Percentiles rank a stretch among this genome's conserved stretches.
Conservation (phyloP, 2,888 invertebrate genomes). For the Adelphocoris suturalis region DNA sequence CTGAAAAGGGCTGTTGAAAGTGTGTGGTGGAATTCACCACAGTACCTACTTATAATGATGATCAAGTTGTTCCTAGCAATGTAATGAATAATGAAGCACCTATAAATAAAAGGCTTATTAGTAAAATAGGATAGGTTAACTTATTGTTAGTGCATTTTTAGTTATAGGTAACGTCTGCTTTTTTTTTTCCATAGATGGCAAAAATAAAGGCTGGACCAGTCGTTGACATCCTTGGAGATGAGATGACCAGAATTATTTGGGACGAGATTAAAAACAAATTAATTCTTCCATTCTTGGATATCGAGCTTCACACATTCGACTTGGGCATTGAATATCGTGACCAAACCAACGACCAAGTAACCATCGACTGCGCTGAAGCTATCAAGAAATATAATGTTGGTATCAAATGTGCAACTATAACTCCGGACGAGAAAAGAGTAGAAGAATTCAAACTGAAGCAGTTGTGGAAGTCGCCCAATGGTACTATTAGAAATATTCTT, state of each 20-base stretch:
- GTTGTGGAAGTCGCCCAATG: conserved; percentile 96
- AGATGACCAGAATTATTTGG: conserved; percentile 99
- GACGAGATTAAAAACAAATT: conserved; percentile 98
- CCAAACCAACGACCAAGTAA: conserved; percentile 95
- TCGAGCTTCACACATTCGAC: conserved; percentile 96
- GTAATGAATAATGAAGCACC: no score
- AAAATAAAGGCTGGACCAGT: conserved; percentile 86
- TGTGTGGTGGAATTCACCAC: no score
- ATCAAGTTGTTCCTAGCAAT: no score
- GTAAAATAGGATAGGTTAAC: no score
- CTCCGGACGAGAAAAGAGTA: conserved; percentile 97
- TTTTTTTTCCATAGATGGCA: conserved; percentile 60
- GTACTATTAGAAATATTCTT: conserved; percentile 92
- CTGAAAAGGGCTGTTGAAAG: no score
- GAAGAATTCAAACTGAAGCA: conserved; percentile 92
- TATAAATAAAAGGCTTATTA: no score
- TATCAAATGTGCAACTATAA: conserved; percentile 99
- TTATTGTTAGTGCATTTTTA: neutral
- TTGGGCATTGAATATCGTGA: conserved; percentile 97
- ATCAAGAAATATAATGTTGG: conserved; percentile 98
- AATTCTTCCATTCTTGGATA: conserved; percentile 96
- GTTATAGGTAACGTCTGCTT: neutral
- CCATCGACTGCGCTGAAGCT: conserved; percentile 97
- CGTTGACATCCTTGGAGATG: conserved; percentile 95
- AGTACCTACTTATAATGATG: no score